These are phyloP conservation scores for Odontothrips loti DNA, from an alignment of 2,888 invertebrate genomes.

Conservation along the genomic window DNA sequence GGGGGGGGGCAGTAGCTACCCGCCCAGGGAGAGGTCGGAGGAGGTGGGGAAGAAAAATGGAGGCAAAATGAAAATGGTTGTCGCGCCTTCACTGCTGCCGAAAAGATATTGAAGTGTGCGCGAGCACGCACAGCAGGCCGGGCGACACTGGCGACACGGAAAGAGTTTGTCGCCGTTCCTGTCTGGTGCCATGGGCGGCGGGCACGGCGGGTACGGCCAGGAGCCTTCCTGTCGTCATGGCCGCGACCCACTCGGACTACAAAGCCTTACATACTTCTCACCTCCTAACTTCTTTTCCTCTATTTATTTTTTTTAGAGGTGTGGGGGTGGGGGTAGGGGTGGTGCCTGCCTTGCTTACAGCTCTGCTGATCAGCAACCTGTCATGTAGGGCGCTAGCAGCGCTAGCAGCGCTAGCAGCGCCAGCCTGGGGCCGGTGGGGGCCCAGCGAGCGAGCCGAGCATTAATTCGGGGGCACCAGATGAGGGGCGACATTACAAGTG, in stretches of 20 bases:
- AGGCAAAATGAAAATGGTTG: background rate
- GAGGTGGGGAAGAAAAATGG: background rate
- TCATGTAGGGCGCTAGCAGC: background rate
- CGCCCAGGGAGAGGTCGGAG: no score
- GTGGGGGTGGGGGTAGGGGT: no score
- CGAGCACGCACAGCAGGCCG: background rate
- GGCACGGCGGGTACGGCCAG: no score
- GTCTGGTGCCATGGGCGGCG: no score
- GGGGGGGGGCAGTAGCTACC: background rate
- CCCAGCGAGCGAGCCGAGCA: background rate
- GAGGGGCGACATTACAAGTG: slow-evolving; percentile 4
- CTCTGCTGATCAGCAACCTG: background rate
- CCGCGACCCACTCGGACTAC: no score
- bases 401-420: background rate
- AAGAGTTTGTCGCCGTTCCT: background rate
- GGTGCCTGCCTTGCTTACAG: no score
- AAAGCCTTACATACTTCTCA: no score
- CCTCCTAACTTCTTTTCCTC: no score
- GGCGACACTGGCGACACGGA: background rate
- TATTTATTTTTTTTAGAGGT: no score
- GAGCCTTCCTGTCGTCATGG: no score
- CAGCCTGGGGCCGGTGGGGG: no score
- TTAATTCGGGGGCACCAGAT: background rate
- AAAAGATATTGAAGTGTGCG: background rate
- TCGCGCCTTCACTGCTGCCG: background rate